Percentiles rank a stretch among this genome's conserved stretches.
phyloP scores from a whole-genome alignment of 2,113 vertebrate genomes.

The Acanthochromis polyacanthus region DNA sequence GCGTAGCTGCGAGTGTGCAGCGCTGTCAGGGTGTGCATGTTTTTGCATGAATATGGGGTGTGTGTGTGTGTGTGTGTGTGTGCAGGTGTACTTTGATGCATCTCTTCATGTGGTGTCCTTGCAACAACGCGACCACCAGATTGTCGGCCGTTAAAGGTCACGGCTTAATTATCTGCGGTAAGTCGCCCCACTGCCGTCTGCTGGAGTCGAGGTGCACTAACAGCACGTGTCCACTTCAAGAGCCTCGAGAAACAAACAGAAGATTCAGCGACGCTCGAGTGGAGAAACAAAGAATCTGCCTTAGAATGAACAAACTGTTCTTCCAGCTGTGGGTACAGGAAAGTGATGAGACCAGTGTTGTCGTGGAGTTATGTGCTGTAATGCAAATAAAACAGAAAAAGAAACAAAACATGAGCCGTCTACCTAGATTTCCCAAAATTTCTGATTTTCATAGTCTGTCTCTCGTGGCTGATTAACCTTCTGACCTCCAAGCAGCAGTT shows the following conservation, averaged over 20 bases:
- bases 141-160: conserved; percentile 43
- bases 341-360: background rate
- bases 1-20: background rate
- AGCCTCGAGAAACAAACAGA: background rate
- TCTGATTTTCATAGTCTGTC: too few species aligned
- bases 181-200: background rate
- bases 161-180: conserved; percentile 43
- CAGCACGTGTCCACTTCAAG: conserved; percentile 13
- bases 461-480: too few species aligned
- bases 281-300: background rate
- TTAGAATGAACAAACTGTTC: too few species aligned
- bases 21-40: background rate
- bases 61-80: too few species aligned
- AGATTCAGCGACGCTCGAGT: background rate
- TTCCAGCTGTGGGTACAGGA: too few species aligned
- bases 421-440: too few species aligned
- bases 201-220: background rate
- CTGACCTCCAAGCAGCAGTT: too few species aligned
- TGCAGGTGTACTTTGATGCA: background rate
- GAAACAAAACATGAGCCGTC: too few species aligned
- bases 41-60: background rate
- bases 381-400: too few species aligned
- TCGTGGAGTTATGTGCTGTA: background rate
- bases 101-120: background rate
- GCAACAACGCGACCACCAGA: conserved; percentile 15